Evolutionary conservation across 2,113 vertebrate species (phyloP), one percentile per base, ranked within the genome.

Genomic region (Crotophaga sulcirostris): DNA sequence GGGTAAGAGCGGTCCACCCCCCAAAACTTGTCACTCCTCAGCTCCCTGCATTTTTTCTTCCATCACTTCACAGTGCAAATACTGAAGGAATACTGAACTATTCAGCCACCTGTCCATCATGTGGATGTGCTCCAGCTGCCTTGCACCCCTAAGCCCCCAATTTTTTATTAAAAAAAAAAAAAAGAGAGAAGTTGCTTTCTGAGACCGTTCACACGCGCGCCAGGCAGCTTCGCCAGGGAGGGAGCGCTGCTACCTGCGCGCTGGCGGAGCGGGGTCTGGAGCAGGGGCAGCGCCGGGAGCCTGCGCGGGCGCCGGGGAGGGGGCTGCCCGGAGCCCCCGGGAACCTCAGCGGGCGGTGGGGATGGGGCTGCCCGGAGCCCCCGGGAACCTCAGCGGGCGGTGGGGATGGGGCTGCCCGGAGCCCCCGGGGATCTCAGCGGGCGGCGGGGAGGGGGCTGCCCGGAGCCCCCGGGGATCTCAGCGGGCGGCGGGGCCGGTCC

Each of bases 111-210:
- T 87, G 89, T 8, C 2, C 56, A 2, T 4, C 67, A 2, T 0
- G 47, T 1, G 1, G 54, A 6, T 4, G 33, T 5, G 2, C 26
- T 28, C 25, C 4, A 14, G 8, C 18, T 0, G 2, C 51, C 24
- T 40, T 5, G 3, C 10, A 14, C 13, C 29, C 0, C 16, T 13
- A 13, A 54, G 38, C 67, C 21, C 6, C 11, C 0, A 2, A 45
- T 45, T 45, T 45, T 45, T 45, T 45, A 16, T 24, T 0, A 28
- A 23, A 24, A 14, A 7, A 7, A 13, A 9, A 13, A 11, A 10
- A 9, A 16, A 23, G 28, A 17, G 9, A 54, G 15, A 54, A 34
- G 23, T 29, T 40, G n/a, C 45, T 55, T 36, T 23, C 23, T 17
- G 75, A 51, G 24, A 6, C 5, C 1, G 5, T 10, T 45, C 7